Evolutionary conservation across 1,140 invertebrate genomes (phyloP).

Genomic region (Campoletis sonorensis): DNA sequence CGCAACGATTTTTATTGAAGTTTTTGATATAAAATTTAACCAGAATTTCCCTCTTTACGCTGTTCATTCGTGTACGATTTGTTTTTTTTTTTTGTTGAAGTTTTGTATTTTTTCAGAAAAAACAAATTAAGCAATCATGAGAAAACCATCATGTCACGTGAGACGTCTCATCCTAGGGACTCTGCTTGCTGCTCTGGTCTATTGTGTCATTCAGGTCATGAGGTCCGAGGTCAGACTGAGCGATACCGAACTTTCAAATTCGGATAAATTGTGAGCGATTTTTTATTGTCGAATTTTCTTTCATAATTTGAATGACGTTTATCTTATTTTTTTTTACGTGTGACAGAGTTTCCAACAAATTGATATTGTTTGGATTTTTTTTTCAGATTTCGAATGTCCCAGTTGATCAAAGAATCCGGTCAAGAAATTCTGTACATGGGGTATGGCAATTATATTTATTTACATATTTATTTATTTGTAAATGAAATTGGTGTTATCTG

Average conservation of each 20-base stretch:
- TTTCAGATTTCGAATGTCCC: constrained; percentile 65
- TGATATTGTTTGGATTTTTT: constrained; percentile 8
- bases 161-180: constrained; percentile 60
- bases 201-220: constrained; percentile 65
- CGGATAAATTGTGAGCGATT: constrained; percentile 68
- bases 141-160: constrained; percentile 62
- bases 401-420: constrained; percentile 64
- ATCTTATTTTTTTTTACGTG: constrained; percentile 4
- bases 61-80: no score
- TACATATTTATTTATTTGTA: no score
- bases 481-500: not conserved
- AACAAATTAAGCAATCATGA: constrained; percentile 55
- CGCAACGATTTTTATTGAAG: no score
- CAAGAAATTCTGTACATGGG: constrained; percentile 51
- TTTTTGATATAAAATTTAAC: no score
- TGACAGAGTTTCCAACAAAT: not conserved
- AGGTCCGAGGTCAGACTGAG: constrained; percentile 59
- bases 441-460: constrained; percentile 48
- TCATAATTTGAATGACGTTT: not conserved
- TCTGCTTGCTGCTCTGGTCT: constrained; percentile 59
- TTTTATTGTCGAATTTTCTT: constrained; percentile 66
- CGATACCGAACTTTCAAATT: constrained; percentile 62
- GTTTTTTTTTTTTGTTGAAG: no score
- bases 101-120: not conserved
- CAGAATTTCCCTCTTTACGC: no score